Base-by-base conservation (phyloP, 2,113 vertebrate genomes). In the Erythrocercus mccallii region DNA sequence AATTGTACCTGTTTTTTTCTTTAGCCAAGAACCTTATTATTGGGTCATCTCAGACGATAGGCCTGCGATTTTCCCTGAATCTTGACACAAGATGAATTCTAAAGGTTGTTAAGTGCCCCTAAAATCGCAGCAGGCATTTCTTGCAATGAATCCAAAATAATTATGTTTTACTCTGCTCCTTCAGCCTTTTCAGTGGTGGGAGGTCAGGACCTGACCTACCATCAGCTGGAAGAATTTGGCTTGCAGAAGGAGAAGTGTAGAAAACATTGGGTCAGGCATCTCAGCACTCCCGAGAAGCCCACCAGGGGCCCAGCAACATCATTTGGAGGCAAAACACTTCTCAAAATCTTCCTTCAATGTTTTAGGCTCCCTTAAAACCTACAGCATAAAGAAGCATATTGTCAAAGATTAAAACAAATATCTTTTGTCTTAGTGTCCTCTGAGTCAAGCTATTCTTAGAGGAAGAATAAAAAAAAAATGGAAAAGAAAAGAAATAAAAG, bases 371-470 rank as follows among this genome's bases (percentile, higher is more conserved):
- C 81, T 90, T 86, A 91, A 92, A 92, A 93, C 42, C 68, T 76
- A 38, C 44, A 48, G 38, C 60, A 91, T 53, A 81, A 90, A 85
- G 64, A 37, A 88, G 25, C 28, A 35, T 60, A 84, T 70, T 94
- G 89, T 74, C 89, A 91, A 91, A 94, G 91, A 94, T 90, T 94
- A 81, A 90, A 95, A 94, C 74, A 93, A 94, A 68, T 62, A 86
- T 44, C 65, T 90, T 92, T 88, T 0, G 0, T 82, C 61, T 91
- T 88, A 65, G 24, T 54, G 81, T 54, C 61, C 81, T 95, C 68
- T 73, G 78, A 92, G 74, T 71, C 37, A 78, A 86, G 82, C 71
- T 93, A 53, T 92, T 91, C 84, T 94, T 92, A 88, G 44, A 92
- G 54, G 44, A 88, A 81, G 53, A 40, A 77, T 58, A 73, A 95